Base-by-base conservation (phyloP, 2,797 vertebrate species). In the Myotis myotis region DNA sequence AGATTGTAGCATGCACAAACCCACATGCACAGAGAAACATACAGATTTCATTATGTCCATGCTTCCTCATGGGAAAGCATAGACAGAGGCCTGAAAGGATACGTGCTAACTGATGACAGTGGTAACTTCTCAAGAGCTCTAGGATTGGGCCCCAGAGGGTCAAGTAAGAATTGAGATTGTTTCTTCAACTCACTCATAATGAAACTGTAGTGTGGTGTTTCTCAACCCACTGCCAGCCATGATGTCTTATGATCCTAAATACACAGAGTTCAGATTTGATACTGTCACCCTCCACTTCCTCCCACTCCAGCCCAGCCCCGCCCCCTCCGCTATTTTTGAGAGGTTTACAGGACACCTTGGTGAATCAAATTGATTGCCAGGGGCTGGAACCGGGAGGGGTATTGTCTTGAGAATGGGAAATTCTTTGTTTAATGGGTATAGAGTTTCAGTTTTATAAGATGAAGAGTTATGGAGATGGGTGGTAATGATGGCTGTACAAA, bases 361-460 rank as follows among this genome's bases (percentile, higher is more conserved):
- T 60, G 17, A 70, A 25, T 38, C 16, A 70, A 15, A 30, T 1
- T 33, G 44, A 53, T 23, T 36, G 68, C 62, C 30, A n/a, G 89
- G 41, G 5, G 3, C 47, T 36, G 55, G 49, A 19, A n/a, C 30
- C 1, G 0, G 16, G 11, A 15, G 17, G 2, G 7, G 38, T 8
- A 33, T 30, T 23, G 19, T 60, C 57, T 60, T 60, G 49, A 25
- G 23, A 51, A 15, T 66, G 23, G 30, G 41, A 66, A 15, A 38
- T 23, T 36, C 33, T 38, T 23, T 28, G 12, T 38, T 30, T 49
- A 36, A n/a, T 6, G 38, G 38, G 4, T 57, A 3, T 19, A 36
- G n/a, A 47, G 19, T 60, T 75, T 85, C 38, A 11, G 20, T 78
- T 49, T 86, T 30, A 19, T 13, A 78, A 78, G 9, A 78, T 6